Conservation (phyloP, 1,140 invertebrate species). For the Neotoxoptera formosana region DNA sequence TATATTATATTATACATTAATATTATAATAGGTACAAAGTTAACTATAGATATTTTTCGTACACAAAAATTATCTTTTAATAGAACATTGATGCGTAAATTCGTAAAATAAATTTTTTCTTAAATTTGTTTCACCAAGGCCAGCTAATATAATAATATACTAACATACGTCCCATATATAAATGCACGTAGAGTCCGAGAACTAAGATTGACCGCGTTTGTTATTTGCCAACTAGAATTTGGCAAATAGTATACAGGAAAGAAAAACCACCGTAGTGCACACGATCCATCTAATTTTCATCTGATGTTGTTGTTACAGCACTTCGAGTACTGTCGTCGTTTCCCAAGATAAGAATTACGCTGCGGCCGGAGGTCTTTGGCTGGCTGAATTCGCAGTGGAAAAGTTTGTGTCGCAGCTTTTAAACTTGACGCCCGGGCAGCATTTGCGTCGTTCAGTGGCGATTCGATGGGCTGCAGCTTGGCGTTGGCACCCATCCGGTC, state of each 20-base stretch:
- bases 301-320: not conserved
- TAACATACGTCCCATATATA: no score
- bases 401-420: not conserved
- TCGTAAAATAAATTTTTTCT: not conserved
- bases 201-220: not conserved
- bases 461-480: not conserved
- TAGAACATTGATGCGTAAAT: not conserved
- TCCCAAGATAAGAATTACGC: not conserved
- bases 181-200: not conserved
- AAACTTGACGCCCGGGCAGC: not conserved
- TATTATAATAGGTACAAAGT: not conserved
- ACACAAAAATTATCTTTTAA: no score
- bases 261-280: not conserved
- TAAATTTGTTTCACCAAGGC: no score
- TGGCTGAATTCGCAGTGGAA: not conserved
- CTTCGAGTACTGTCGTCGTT: not conserved
- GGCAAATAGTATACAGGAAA: not conserved
- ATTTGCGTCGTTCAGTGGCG: not conserved
- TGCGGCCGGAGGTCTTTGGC: not conserved
- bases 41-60: not conserved
- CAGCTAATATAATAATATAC: no score
- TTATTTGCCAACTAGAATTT: not conserved
- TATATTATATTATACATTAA: not conserved
- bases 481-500: slow-evolving; percentile 14
- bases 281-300: not conserved